Conservation (phyloP, 2,113 vertebrate species). For the Ginglymostoma cirratum region DNA sequence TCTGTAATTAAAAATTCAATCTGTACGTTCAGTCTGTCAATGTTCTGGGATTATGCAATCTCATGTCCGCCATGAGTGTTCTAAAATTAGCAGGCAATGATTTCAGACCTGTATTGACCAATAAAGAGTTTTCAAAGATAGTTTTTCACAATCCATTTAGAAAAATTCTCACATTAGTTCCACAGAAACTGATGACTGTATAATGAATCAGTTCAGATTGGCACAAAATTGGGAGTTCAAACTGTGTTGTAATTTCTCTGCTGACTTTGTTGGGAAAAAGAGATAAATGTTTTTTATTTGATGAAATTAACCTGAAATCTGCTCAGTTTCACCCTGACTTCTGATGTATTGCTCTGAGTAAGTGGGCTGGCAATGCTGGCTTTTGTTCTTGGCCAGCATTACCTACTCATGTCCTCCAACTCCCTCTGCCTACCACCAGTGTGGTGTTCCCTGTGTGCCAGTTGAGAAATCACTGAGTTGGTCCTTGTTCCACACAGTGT, state of each 20-base stretch:
- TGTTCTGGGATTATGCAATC: not conserved
- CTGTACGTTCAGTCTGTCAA: too few relatives aligned
- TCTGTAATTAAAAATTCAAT: too few relatives aligned
- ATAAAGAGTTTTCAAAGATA: not conserved
- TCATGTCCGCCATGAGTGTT: not conserved
- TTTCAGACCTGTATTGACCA: not conserved
- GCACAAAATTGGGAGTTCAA: not conserved
- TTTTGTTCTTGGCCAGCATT: not conserved
- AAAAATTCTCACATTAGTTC: not conserved
- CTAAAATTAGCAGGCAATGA: not conserved
- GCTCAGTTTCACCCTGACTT: not conserved
- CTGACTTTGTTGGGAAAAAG: not conserved
- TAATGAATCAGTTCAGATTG: not conserved
- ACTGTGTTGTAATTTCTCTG: not conserved
- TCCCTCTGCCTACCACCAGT: too few relatives aligned
- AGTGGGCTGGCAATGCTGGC: not conserved
- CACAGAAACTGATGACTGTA: not conserved
- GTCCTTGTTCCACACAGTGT: not conserved
- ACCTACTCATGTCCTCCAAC: not conserved
- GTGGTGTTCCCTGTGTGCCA: not conserved
- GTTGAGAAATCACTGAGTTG: not conserved
- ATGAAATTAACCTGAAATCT: not conserved
- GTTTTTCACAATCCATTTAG: not conserved
- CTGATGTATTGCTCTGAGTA: not conserved
- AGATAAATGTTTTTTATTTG: not conserved